A percentile compares a stretch with the other conserved stretches of the same genome.
phyloP scores from a whole-genome alignment of 2,888 invertebrate species.

The Ennomos quercinarius region DNA sequence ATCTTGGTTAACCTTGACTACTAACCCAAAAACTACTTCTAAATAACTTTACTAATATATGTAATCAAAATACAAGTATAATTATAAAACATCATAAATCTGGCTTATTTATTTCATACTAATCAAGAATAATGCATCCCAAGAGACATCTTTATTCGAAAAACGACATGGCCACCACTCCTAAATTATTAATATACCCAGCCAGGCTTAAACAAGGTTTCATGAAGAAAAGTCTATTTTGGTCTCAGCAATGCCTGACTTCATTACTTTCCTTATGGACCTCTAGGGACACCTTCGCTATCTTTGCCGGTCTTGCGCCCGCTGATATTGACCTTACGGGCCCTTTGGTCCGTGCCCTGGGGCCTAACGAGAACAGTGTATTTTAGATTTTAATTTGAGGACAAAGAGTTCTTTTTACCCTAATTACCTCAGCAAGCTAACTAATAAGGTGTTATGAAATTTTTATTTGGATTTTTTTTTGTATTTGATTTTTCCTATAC shows the following conservation, averaged over 20 bases:
- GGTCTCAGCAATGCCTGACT: constrained; percentile 9
- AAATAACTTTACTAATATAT: too few relatives aligned
- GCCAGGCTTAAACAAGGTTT: not conserved
- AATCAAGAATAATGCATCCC: too few relatives aligned
- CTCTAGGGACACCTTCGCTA: constrained; percentile 13
- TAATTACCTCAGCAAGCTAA: not conserved
- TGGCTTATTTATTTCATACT: too few relatives aligned
- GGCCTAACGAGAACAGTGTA: not conserved
- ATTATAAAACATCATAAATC: too few relatives aligned
- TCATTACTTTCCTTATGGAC: constrained; percentile 16
- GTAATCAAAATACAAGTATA: too few relatives aligned
- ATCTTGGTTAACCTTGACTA: too few relatives aligned
- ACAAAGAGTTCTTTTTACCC: constrained; percentile 9
- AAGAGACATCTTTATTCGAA: too few relatives aligned
- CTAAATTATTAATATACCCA: constrained; percentile 1
- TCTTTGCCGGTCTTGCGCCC: not conserved
- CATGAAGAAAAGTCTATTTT: constrained; percentile 7
- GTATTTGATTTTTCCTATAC: too few relatives aligned
- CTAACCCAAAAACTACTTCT: too few relatives aligned
- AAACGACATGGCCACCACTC: too few relatives aligned
- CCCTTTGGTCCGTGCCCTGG: constrained; percentile 9
- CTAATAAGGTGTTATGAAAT: not conserved
- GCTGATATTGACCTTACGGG: constrained; percentile 18
- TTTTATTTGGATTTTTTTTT: too few relatives aligned
- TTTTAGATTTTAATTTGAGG: constrained; percentile 14